Conservation (phyloP, 2,113 vertebrate species). For the Xiphorhynchus elegans region DNA sequence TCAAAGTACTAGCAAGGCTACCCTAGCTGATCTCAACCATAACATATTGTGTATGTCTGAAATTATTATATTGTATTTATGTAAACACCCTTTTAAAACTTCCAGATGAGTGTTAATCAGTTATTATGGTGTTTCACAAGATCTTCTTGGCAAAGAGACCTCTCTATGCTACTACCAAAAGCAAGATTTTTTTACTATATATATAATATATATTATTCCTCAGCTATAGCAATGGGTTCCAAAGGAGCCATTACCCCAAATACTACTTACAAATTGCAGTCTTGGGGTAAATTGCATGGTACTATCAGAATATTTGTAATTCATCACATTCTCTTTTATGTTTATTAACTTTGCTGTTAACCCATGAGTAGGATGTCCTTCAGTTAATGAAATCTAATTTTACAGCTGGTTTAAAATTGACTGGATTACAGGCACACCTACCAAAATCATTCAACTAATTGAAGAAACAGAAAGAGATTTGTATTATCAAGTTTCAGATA, state of each 20-base stretch:
- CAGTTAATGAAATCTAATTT: constrained; percentile 67
- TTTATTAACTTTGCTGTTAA: constrained; percentile 47
- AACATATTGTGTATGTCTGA: background rate
- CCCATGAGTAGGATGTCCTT: constrained; percentile 53
- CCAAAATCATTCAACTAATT: constrained; percentile 67
- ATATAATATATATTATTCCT: background rate
- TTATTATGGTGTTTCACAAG: background rate
- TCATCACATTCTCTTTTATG: background rate
- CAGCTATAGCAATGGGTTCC: background rate
- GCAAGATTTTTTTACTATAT: background rate
- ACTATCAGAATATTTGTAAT: background rate
- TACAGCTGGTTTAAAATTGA: constrained; percentile 68
- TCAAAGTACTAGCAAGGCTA: constrained; percentile 3
- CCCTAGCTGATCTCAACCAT: background rate
- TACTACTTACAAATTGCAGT: background rate
- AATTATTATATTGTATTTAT: constrained; percentile 2
- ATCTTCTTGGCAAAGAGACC: background rate
- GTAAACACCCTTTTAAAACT: constrained; percentile 12
- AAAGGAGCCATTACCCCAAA: background rate
- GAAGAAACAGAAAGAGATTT: constrained; percentile 71
- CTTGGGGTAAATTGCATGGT: background rate
- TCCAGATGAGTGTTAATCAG: background rate
- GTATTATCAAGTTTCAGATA: background rate
- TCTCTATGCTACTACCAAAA: background rate
- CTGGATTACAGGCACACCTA: constrained; percentile 43